Evolutionary conservation across 2,797 vertebrate genomes (phyloP), one percentile per base, ranked within the genome.

Genomic region (Sciaenops ocellatus): DNA sequence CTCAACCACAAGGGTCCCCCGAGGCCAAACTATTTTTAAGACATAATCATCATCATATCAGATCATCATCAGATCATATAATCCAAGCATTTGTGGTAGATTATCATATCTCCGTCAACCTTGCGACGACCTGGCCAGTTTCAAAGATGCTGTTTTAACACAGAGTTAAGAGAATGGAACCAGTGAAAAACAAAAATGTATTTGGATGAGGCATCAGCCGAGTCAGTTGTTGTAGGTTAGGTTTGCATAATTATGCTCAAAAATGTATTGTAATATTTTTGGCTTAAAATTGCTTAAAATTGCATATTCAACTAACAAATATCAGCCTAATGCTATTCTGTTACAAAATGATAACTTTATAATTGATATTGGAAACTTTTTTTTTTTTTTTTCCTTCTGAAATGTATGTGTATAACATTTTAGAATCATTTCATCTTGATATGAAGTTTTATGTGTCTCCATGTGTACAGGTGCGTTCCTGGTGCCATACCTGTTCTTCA

Each of bases 401-500:
- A 26, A 18, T 62, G 2, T 5, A 28, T 42, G 4, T 60, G 3
- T 52, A 0, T 5, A 44, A 1, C 12, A 16, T 42, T 22, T 24
- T 51, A 6, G 1, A 48, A 38, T n/a, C 5, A 4, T 48, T 41
- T 15, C 10, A 63, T 22, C 15, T 10, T 18, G 22, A 44, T 1
- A 15, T 38, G 20, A 42, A 17, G 11, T 73, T 52, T 76, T 10
- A 54, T n/a, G 0, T 76, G 24, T 67, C 10, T 66, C n/a, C 69
- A 34, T 84, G 41, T 82, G 51, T 74, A 1, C 86, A 97, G 97
- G 97, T 77, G 97, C 97, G 2, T 98, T 98, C 71, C 94, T 98
- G 77, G 96, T 98, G 28, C 97, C 97, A 4, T 98, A 98, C 84
- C 67, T 98, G 78, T 95, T 98, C 89, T 98, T 97, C 89, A 97